Evolutionary conservation across 2,113 vertebrate species (phyloP).

Genomic region (Charadrius vociferus): DNA sequence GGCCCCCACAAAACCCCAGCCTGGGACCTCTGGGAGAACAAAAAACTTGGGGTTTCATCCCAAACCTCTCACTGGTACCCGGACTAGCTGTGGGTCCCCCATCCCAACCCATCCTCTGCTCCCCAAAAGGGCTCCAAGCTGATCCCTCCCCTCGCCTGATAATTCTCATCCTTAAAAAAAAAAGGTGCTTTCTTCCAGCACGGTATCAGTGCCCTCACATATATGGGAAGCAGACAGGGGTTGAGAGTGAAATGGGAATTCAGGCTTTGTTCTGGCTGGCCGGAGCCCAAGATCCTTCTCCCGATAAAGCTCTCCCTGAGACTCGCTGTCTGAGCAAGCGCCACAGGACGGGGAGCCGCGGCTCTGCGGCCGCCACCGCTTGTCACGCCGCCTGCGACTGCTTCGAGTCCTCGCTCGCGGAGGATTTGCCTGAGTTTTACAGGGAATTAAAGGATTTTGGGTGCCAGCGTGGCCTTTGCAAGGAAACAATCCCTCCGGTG

Average conservation of each 20-base stretch:
- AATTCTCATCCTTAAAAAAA: not conserved
- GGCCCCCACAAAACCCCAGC: accelerated
- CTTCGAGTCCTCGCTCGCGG: not conserved
- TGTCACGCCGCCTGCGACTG: accelerated
- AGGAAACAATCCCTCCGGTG: not conserved
- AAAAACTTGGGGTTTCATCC: not conserved
- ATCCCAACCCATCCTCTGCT: not conserved
- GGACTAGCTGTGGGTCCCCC: accelerated
- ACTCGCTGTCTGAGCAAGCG: not conserved
- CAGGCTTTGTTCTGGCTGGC: conserved; percentile 21
- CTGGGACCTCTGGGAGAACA: not conserved
- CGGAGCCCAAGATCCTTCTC: conserved; percentile 25
- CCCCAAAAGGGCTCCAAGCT: not conserved
- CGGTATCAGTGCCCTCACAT: not conserved
- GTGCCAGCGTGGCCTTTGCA: not conserved
- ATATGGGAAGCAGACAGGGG: not conserved
- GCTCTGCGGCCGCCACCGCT: not conserved
- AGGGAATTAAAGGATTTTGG: conserved; percentile 40
- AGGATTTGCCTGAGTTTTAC: not conserved
- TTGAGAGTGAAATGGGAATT: not conserved
- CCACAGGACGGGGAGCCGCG: not conserved
- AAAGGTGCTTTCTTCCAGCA: not conserved
- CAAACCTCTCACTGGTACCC: not conserved
- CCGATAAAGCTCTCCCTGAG: not conserved
- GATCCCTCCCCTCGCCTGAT: not conserved